Base-by-base conservation (phyloP, 2,888 invertebrate species). In the Megaustenia siamemsis region DNA sequence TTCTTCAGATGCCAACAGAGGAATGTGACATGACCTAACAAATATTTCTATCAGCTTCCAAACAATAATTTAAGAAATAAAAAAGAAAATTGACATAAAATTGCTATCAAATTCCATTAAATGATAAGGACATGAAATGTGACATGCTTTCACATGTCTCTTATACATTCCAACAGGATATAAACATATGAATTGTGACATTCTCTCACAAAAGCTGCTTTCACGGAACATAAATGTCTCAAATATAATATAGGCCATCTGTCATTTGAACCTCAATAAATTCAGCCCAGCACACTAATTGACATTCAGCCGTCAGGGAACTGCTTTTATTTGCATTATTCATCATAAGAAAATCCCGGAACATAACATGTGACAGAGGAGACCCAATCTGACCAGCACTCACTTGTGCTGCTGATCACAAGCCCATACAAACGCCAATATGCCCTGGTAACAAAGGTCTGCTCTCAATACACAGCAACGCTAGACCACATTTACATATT, bases 311-410 rank as follows among this genome's bases (percentile, higher is more conserved):
- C 40, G 43, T 10, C 28, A 28, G n/a, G 49, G 18, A 73, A 45
- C 73, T 49, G 18, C 49, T 73, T 45, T 49, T 32, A 49, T 73
- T 49, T 49, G 73, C 18, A 73, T 49, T 49, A 49, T 73, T 73
- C 49, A 73, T 49, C 28, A 35, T 24, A 38, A 40, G 69, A 38
- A 38, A 40, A 1, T 24, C 40, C n/a, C 15, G 4, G 40, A 69
- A 69, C 8, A 24, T 21, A 69, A 68, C 38, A 1, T 15, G 21
- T 68, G 38, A 38, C 15, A 68, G 21, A 40, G 21, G 2, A 4
- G 40, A 40, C 38, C 21, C 1, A 40, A 38, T 40, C n/a, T n/a
- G 69, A 1, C 38, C 8, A 69, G 4, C 38, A 21, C 6, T 24
- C 18, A 40, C 21, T 21, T 40, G 21, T 69, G 1, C 21, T 24